These are phyloP conservation scores for Anastrepha ludens DNA, from an alignment of 1,140 invertebrate genomes.

Conservation along the genomic window DNA sequence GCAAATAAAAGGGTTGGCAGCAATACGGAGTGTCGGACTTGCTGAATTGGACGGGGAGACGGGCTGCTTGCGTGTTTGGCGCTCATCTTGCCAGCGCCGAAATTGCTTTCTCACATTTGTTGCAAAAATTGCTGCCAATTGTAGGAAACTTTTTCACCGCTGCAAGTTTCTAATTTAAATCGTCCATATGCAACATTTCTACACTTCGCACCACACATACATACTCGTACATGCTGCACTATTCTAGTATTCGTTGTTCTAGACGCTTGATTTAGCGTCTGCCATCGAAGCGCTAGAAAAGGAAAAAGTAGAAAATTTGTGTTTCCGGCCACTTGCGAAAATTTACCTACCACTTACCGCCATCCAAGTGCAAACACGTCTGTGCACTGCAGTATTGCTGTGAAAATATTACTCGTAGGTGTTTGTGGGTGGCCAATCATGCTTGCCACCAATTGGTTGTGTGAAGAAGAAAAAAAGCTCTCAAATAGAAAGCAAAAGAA, in stretches of 20 bases:
- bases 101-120: constrained; percentile 50
- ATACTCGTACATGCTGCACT: not conserved
- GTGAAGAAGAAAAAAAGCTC: not conserved
- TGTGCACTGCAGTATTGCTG: not conserved
- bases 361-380: too few relatives aligned
- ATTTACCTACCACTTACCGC: not conserved
- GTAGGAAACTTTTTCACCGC: constrained; percentile 18
- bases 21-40: not conserved
- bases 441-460: not conserved
- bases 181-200: not conserved
- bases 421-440: constrained; percentile 31
- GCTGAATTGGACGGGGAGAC: not conserved
- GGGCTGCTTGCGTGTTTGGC: constrained; percentile 23
- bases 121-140: constrained; percentile 42
- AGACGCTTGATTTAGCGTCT: constrained; percentile 39
- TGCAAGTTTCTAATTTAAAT: constrained; percentile 44
- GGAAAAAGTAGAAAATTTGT: constrained; percentile 7
- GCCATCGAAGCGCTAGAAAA: constrained; percentile 5
- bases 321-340: constrained; percentile 39
- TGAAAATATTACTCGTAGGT: not conserved
- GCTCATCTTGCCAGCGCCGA: constrained; percentile 30
- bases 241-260: not conserved
- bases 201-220: not conserved
- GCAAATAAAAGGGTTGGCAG: not conserved
- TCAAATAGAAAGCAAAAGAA: not conserved